Evolutionary conservation across 2,888 invertebrate genomes (phyloP).

Genomic region (Tethea ocularis): DNA sequence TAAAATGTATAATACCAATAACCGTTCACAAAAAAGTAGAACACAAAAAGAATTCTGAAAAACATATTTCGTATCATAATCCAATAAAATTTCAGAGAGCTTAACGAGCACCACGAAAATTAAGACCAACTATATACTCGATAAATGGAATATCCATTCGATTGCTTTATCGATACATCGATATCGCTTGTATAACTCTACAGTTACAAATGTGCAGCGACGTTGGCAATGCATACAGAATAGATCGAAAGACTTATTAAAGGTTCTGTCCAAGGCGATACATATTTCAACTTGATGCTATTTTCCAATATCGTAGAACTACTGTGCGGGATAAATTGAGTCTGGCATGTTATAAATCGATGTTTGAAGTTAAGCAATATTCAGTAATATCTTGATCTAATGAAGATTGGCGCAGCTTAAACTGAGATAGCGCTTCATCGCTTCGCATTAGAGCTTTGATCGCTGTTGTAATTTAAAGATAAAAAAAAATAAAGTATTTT

Average conservation of each 20-base stretch:
- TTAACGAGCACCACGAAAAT: neutral
- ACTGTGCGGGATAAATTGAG: neutral
- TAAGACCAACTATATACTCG: neutral
- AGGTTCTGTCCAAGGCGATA: neutral
- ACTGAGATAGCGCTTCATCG: too few relatives aligned
- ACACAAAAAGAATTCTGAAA: neutral
- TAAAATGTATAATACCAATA: neutral
- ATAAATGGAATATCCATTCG: constrained; percentile 30
- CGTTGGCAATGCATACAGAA: constrained; percentile 45
- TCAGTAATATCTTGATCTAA: too few relatives aligned
- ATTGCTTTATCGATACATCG: constrained; percentile 19
- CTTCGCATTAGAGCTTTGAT: too few relatives aligned
- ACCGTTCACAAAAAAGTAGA: neutral
- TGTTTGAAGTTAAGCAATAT: neutral
- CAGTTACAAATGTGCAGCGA: constrained; percentile 33
- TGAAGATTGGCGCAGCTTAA: too few relatives aligned
- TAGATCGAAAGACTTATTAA: constrained; percentile 21
- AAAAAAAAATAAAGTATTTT: too few relatives aligned
- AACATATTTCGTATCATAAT: neutral
- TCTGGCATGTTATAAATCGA: neutral
- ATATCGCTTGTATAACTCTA: constrained; percentile 30
- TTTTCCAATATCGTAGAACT: constrained; percentile 5
- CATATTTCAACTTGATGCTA: neutral
- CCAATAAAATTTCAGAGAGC: neutral
- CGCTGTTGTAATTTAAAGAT: too few relatives aligned